Base-by-base conservation (phyloP, 2,797 vertebrate genomes). In the Epinephelus malabaricus region DNA sequence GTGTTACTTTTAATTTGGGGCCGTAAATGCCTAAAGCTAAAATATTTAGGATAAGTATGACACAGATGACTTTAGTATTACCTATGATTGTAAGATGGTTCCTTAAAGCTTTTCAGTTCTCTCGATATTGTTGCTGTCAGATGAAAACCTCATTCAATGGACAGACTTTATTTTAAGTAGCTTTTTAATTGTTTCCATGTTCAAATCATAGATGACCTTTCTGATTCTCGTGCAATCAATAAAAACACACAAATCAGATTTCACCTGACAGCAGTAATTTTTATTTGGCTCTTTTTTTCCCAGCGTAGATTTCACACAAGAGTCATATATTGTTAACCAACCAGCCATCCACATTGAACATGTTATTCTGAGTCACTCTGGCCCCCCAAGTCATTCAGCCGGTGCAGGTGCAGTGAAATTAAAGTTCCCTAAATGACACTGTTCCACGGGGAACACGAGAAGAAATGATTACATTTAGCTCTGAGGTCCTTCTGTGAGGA, bases 391-490 rank as follows among this genome's bases (percentile, higher is more conserved):
- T 85, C 51, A 78, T 82, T 88, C 72, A 50, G 79, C 62, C 40
- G 40, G 38, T 64, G 67, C 72, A 81, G 30, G 49, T 74, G 73
- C 75, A 66, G 59, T 21, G 58, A 76, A 80, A 87, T 86, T 21
- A 72, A 78, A 78, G 76, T 74, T 69, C 14, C 49, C 25, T 68
- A 58, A 86, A 86, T 75, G 40, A 76, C 1, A 13, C 34, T 10
- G 34, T 70, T 78, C 84, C 83, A 72, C 64, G 21, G 17, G 47
- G 59, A 85, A 75, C 69, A 84, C 65, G 55, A 67, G 34, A 50
- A 47, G 59, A 65, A 81, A 75, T 77, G 12, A 89, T 82, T 81
- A 73, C 60, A 80, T 86, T 76, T 75, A 56, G 27, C 72, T 80
- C 75, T 15, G 59, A 76, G 69, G 59, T 76, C 61, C 64, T 21